Evolutionary conservation across 2,888 invertebrate genomes (phyloP), one percentile per base, ranked within the genome.

Genomic region (Drosophila quinaria): DNA sequence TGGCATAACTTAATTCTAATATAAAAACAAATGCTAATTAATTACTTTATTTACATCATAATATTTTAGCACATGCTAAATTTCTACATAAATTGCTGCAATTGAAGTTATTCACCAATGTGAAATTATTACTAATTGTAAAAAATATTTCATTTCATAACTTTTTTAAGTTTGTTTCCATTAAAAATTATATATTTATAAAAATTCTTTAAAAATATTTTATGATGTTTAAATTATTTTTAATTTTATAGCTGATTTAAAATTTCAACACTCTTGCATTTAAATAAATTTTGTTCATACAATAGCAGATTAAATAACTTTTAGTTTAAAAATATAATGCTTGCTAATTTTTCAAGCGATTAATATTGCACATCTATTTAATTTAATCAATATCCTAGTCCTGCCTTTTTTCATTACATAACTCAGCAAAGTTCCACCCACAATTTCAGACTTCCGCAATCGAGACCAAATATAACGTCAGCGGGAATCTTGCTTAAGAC

Each of bases 391-490:
- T 49, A 22, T 15, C 8, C 22, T 33, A 76, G 15, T 10, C 15
- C 5, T 22, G 15, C 3, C 1, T 2, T 47, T 41, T 74, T 22
- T 5, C 25, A 11, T 33, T 61, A 17, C 39, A 19, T 17, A 19
- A 25, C 41, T 3, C 63, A 92, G 91, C 74, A 87, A 42, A 87
- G 89, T 58, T 92, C 91, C 72, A 84, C 90, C 59, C 91, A 87
- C 71, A 90, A 90, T 91, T 47, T 91, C 91, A 81, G 89, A 92
- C 76, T 74, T 85, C 22, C 74, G 74, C 42, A 85, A 87, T 29
- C 90, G 87, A 35, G 91, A 92, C 46, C 87, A 89, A 54, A 82
- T 91, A 62, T 88, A 87, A 59, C 89, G 91, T 6, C 77, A 84
- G 49, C 22, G 91, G 91, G 9, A 74, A 80, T 31, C 74, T 87